These are phyloP conservation scores for Brachyistius frenatus DNA, from an alignment of 2,113 vertebrate genomes.

Conservation along the genomic window DNA sequence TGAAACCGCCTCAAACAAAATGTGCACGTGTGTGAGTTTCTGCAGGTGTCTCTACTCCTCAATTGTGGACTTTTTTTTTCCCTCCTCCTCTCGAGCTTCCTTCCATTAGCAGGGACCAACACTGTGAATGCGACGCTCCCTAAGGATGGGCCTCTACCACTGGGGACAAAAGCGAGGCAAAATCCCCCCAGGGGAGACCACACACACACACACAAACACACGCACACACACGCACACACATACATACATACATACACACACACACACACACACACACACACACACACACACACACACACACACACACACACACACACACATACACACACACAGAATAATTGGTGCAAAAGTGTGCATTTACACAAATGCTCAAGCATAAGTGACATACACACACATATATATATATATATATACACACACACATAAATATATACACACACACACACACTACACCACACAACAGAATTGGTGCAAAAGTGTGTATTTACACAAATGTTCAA, in stretches of 20 bases:
- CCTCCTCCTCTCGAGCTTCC: conserved; percentile 12
- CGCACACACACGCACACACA: background rate
- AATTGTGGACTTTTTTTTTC: conserved; percentile 3
- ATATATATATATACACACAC: background rate
- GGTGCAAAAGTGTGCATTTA: no score
- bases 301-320: no score
- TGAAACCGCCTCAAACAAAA: conserved; percentile 22
- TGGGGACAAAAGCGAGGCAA: conserved; percentile 55
- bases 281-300: no score
- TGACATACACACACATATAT: no score
- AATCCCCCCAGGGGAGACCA: conserved; percentile 18
- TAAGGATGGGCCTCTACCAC: conserved; percentile 43
- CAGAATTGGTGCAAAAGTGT: background rate
- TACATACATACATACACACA: conserved; percentile 18
- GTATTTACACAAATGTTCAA: background rate
- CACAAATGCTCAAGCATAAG: no score
- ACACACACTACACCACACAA: conserved; percentile 8
- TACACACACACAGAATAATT: no score
- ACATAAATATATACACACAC: background rate
- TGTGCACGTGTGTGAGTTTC: background rate
- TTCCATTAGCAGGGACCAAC: conserved; percentile 53
- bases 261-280: conserved; percentile 18
- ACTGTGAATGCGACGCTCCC: conserved; percentile 26
- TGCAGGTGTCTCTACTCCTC: conserved; percentile 3
- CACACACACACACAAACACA: background rate